A percentile compares a stretch with the other conserved stretches of the same genome.
Evolutionary conservation across 2,113 vertebrate species (phyloP).

Genomic region (Tautogolabrus adspersus): DNA sequence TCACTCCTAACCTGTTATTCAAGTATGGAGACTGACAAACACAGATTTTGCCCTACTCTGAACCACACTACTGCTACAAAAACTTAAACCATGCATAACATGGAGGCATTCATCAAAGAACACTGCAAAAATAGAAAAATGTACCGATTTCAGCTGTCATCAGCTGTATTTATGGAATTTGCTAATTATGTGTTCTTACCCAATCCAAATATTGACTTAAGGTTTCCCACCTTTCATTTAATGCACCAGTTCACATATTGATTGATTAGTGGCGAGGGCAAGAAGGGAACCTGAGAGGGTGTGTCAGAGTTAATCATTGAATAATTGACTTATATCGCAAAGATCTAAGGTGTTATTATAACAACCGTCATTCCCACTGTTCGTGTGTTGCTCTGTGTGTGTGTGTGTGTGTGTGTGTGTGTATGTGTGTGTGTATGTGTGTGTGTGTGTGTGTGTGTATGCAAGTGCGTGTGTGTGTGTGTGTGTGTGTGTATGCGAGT

Average conservation of each 20-base stretch:
- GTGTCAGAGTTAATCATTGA: slow-evolving; percentile 65
- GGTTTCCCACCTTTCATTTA: slow-evolving; percentile 59
- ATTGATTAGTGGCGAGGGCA: slow-evolving; percentile 62
- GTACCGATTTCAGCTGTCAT: slow-evolving; percentile 61
- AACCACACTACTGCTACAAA: slow-evolving; percentile 33
- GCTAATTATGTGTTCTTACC: slow-evolving; percentile 64
- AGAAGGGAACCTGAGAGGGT: slow-evolving; percentile 32
- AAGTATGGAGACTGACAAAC: slow-evolving; percentile 17
- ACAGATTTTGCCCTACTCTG: slow-evolving; percentile 10
- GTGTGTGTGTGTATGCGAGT: not conserved
- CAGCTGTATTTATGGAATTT: slow-evolving; percentile 64
- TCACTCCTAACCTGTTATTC: not conserved
- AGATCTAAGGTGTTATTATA: slow-evolving; percentile 33
- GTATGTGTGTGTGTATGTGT: not conserved
- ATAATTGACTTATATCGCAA: slow-evolving; percentile 16
- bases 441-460: not conserved
- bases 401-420: not conserved
- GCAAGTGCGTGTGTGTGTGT: not conserved
- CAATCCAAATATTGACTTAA: slow-evolving; percentile 75
- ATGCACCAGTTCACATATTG: slow-evolving; percentile 51
- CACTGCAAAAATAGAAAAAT: slow-evolving; percentile 33
- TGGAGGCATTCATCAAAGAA: slow-evolving; percentile 54
- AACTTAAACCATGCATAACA: slow-evolving; percentile 31
- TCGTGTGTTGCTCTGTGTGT: not conserved
- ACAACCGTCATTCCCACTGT: slow-evolving; percentile 10